Percentiles rank a stretch among this genome's conserved stretches.
Conservation (phyloP, 2,797 vertebrate species). For the Siniperca obscura region DNA sequence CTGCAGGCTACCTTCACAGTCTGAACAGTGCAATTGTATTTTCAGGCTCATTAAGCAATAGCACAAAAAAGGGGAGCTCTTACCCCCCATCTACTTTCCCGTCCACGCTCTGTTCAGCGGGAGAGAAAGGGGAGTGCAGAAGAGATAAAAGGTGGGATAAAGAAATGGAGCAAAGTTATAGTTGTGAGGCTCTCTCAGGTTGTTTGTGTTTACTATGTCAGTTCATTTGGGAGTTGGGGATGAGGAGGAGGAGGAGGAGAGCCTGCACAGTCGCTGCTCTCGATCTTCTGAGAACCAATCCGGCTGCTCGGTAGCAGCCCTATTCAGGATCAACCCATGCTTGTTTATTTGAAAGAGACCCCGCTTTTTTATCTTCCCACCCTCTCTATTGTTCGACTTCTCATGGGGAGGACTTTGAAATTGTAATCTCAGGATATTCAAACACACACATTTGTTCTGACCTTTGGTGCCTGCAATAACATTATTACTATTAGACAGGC, state of each 20-base stretch:
- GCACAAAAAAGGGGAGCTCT: conserved; percentile 74
- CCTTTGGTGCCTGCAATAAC: conserved; percentile 85
- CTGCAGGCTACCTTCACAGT: conserved; percentile 88
- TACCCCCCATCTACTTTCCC: conserved; percentile 72
- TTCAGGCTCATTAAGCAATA: conserved; percentile 89
- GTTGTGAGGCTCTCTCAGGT: conserved; percentile 62
- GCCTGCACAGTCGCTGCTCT: conserved; percentile 61
- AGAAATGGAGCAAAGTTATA: conserved; percentile 65
- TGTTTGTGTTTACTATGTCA: conserved; percentile 71
- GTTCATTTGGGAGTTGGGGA: conserved; percentile 57
- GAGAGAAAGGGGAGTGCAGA: conserved; percentile 36
- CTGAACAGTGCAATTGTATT: conserved; percentile 87
- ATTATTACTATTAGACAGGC: conserved; percentile 80
- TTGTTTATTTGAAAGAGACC: conserved; percentile 88
- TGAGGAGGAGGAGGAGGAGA: conserved; percentile 56
- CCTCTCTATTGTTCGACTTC: conserved; percentile 78
- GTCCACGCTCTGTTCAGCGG: conserved; percentile 59
- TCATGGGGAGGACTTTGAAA: conserved; percentile 88
- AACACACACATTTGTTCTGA: conserved; percentile 87
- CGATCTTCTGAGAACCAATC: conserved; percentile 79
- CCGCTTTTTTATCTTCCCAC: conserved; percentile 85
- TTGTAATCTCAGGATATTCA: conserved; percentile 88
- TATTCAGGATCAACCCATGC: conserved; percentile 78
- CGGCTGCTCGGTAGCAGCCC: conserved; percentile 75
- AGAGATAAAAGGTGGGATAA: conserved; percentile 55